phyloP scores from a whole-genome alignment of 2,888 invertebrate genomes.

The Sceliomorpha sp. region DNA sequence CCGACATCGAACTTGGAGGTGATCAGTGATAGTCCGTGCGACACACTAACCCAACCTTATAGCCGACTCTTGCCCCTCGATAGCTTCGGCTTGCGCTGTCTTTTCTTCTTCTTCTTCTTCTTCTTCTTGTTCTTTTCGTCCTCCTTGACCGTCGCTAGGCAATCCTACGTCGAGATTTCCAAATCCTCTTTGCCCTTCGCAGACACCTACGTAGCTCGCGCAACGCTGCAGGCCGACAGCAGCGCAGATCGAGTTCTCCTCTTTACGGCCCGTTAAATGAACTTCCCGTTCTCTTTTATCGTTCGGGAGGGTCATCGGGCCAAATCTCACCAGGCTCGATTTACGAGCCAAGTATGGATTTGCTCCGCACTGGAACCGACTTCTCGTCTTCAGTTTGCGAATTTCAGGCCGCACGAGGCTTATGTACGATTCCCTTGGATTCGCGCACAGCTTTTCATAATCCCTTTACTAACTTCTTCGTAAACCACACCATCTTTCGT shows the following conservation, averaged over 20 bases:
- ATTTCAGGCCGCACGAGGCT: conserved; percentile 15
- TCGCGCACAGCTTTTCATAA: conserved; percentile 5
- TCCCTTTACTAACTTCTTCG: too few species aligned
- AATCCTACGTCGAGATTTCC: conserved; percentile 57
- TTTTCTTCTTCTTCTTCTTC: too few species aligned
- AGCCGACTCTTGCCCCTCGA: conserved; percentile 14
- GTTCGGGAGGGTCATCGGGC: conserved; percentile 69
- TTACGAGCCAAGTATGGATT: conserved; percentile 70
- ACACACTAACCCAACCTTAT: conserved; percentile 57
- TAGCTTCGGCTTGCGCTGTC: conserved; percentile 19
- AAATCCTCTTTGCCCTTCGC: conserved; percentile 65
- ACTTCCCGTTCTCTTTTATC: conserved; percentile 77
- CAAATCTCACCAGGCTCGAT: conserved; percentile 66
- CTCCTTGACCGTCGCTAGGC: conserved; percentile 38
- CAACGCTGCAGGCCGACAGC: too few species aligned
- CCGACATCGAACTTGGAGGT: conserved; percentile 67
- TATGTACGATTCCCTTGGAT: conserved; percentile 4
- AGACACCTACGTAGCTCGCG: conserved; percentile 48
- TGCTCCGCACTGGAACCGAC: conserved; percentile 45
- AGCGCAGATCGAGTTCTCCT: conserved; percentile 56
- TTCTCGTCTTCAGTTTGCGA: conserved; percentile 43
- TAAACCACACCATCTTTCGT: too few species aligned
- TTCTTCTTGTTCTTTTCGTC: too few species aligned
- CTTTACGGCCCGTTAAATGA: conserved; percentile 78
- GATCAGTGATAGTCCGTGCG: conserved; percentile 71